Percentiles rank a stretch among this genome's conserved stretches.
phyloP scores from a whole-genome alignment of 1,140 invertebrate genomes.

The Platyscapa corneri region DNA sequence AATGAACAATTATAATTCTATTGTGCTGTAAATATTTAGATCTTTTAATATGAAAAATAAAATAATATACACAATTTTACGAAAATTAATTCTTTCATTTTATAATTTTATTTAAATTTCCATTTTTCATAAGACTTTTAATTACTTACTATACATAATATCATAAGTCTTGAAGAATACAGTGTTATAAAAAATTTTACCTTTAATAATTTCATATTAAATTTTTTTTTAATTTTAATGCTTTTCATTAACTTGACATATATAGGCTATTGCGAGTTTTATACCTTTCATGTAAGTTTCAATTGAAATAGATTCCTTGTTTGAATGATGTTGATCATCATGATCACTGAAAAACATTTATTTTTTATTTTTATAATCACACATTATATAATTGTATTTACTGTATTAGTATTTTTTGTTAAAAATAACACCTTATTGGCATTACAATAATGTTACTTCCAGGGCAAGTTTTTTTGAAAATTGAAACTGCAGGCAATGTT shows the following conservation, averaged over 20 bases:
- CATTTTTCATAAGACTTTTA: not conserved
- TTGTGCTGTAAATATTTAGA: too few relatives aligned
- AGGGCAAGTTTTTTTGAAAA: conserved; percentile 44
- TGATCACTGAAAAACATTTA: conserved; percentile 51
- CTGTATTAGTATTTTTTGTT: conserved; percentile 18
- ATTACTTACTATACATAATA: not conserved
- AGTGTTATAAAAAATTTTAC: too few relatives aligned
- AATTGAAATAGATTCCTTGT: conserved; percentile 53
- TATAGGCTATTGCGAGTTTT: conserved; percentile 56
- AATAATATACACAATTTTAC: not conserved
- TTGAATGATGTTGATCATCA: conserved; percentile 29
- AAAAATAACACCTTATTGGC: conserved; percentile 54
- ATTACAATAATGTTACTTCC: conserved; percentile 54
- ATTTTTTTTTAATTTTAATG: conserved; percentile 26
- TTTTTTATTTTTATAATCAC: conserved; percentile 2
- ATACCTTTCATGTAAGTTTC: conserved; percentile 50
- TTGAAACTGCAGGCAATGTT: conserved; percentile 53
- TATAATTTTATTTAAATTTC: not conserved
- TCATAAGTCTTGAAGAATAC: not conserved
- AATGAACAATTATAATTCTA: too few relatives aligned
- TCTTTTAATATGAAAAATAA: too few relatives aligned
- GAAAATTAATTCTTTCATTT: not conserved
- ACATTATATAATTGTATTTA: not conserved
- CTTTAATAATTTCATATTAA: not conserved
- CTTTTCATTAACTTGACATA: conserved; percentile 56